phyloP scores from a whole-genome alignment of 2,113 vertebrate species.

The Lagopus muta region DNA sequence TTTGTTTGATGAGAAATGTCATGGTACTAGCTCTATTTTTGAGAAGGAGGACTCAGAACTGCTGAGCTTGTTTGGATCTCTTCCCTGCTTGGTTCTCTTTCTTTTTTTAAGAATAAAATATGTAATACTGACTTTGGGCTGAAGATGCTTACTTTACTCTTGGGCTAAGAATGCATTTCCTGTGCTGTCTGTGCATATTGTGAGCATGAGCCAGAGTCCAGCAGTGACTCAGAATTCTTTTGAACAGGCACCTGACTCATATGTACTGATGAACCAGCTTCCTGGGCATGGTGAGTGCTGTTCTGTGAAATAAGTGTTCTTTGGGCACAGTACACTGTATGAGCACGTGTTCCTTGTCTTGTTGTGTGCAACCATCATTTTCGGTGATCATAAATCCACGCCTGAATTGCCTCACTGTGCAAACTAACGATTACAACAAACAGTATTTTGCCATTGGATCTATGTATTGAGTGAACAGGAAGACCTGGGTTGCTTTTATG shows the following conservation, averaged over 20 bases:
- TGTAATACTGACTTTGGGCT: background rate
- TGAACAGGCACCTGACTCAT: constrained; percentile 58
- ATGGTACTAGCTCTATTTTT: background rate
- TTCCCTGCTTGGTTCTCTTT: background rate
- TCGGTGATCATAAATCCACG: background rate
- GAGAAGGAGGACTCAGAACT: background rate
- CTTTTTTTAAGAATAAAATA: background rate
- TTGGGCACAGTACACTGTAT: background rate
- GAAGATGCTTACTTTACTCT: constrained; percentile 34
- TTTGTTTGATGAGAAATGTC: background rate
- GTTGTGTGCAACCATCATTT: background rate
- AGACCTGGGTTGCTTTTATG: background rate
- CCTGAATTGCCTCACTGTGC: background rate
- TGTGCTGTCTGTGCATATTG: constrained; percentile 58
- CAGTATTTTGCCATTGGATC: background rate
- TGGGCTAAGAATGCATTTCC: constrained; percentile 53
- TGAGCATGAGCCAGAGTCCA: constrained; percentile 41
- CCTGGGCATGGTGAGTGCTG: background rate
- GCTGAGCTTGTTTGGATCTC: constrained; percentile 4
- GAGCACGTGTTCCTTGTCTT: background rate
- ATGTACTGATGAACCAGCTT: constrained; percentile 41
- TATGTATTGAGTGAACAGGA: background rate
- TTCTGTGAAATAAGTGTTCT: background rate
- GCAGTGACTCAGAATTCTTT: constrained; percentile 69
- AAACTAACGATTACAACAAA: background rate